Evolutionary conservation across 2,113 vertebrate species (phyloP), one percentile per base, ranked within the genome.

Genomic region (Silurus meridionalis): DNA sequence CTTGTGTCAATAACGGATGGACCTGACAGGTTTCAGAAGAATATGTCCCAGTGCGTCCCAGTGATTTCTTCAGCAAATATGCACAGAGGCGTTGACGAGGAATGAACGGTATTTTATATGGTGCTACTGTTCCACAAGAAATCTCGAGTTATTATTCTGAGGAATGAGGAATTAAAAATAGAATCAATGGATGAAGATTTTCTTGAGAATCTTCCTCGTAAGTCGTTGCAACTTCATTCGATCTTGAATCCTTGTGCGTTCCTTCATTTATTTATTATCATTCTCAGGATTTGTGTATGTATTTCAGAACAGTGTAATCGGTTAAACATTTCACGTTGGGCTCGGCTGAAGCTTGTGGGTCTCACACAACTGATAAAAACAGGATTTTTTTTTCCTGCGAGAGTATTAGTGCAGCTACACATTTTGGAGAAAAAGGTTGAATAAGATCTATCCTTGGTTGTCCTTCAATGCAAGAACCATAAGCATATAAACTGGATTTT

Each of bases 41-140:
- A 66, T 57, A 55, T 52, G 48, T 66, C 63, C 46, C 61, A 82
- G 60, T 81, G 80, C 58, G 79, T 81, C 60, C 37, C 25, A 80
- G 46, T 21, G 25, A 46, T 80, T 80, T 80, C 78, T 80, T 80
- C 10, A 60, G 6, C 25, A 58, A 60, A 60, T 10, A 80, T 0
- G 53, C 8, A 19, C 75, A 13, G 3, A 37, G 53, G 77, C 55
- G 25, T 58, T 58, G 50, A 23, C 13, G 25, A 57, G 13, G 52
- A 78, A 78, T 57, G 75, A 17, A 2, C 28, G 28, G n/a, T 8
- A 60, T 80, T 37, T 46, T 11, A 60, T 7, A 19, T 8, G 15
- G 8, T 60, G 55, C 55, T 7, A 28, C 55, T 46, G 57, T 46
- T 60, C 19, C 28, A 23, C 57, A 60, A 3, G 11, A 55, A 25